Base-by-base conservation (phyloP, 2,888 invertebrate genomes). In the Agrilus mali region DNA sequence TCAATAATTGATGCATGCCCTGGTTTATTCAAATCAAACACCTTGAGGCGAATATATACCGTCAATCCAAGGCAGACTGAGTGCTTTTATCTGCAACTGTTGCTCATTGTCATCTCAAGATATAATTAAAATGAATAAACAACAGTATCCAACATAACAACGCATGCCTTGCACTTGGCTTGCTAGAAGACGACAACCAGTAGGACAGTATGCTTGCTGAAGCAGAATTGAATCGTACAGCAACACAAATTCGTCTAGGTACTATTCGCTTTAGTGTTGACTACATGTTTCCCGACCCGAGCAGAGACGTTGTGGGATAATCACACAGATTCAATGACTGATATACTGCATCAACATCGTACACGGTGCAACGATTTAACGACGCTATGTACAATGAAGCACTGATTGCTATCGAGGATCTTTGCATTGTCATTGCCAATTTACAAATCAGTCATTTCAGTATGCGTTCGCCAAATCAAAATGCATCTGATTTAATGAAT, bases 231-330 rank as follows among this genome's bases (percentile, higher is more conserved):
- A 51, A 35, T 51, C 49, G 48, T 39, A 51, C 55, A 51, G 47
- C 50, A 47, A 50, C 13, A 48, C 50, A 56, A 51, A 55, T 59
- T 51, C 49, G 53, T 45, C 44, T 42, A n/a, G n/a, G n/a, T n/a
- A 43, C 48, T 60, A 45, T 59, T 60, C 44, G 55, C 56, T 45
- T 55, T 56, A 45, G 50, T 59, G 39, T 50, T 57, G 48, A 53
- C 55, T 44, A 53, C 53, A 52, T 56, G 55, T 55, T 54, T 53
- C 39, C 51, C 53, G 15, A 50, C 48, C 16, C 47, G 49, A 49
- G 50, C 53, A 52, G 7, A 50, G 14, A 49, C 40, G 31, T 50
- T 55, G 41, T 55, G 52, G 52, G 50, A 53, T 40, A 52, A 49
- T 35, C 49, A 53, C 49, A 53, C 50, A 52, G 47, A 49, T 47